These are phyloP conservation scores for Dromius quadrimaculatus DNA, from an alignment of 2,888 invertebrate genomes.

Conservation along the genomic window DNA sequence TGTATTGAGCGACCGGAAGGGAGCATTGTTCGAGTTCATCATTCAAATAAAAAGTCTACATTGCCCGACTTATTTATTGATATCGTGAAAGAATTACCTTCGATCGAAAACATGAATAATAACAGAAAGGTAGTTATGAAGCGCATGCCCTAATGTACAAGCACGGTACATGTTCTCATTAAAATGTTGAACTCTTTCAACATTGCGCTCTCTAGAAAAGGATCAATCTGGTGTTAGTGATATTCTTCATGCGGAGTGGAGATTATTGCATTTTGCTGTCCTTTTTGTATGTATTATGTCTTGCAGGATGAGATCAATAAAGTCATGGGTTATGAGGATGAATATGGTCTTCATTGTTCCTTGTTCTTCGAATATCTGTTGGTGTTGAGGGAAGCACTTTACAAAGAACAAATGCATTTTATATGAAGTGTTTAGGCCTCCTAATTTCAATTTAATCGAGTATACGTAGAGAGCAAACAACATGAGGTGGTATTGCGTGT, in stretches of 20 bases:
- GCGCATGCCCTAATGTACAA: neutral
- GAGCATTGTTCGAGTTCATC: conserved; percentile 24
- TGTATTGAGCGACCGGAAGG: conserved; percentile 30
- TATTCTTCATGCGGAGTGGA: no score
- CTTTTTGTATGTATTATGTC: no score
- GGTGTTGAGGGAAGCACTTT: no score
- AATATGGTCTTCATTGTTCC: no score
- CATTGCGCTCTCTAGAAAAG: no score
- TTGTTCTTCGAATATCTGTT: no score
- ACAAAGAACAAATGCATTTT: no score
- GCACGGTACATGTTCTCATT: neutral
- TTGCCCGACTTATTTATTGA: conserved; percentile 17
- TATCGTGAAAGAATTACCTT: conserved; percentile 38
- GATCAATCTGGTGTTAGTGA: no score
- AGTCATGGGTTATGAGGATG: no score
- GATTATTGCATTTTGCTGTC: no score
- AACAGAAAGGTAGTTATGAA: neutral
- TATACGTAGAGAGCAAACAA: neutral
- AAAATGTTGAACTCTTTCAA: neutral
- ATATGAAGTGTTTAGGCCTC: no score
- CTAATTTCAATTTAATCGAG: neutral
- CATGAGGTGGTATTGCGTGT: neutral
- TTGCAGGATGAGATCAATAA: no score
- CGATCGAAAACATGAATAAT: conserved; percentile 24
- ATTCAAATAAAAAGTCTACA: conserved; percentile 29